A percentile compares a stretch with the other conserved stretches of the same genome.
Conservation (phyloP, 2,888 invertebrate species). For the Ypsolopha scabrella region DNA sequence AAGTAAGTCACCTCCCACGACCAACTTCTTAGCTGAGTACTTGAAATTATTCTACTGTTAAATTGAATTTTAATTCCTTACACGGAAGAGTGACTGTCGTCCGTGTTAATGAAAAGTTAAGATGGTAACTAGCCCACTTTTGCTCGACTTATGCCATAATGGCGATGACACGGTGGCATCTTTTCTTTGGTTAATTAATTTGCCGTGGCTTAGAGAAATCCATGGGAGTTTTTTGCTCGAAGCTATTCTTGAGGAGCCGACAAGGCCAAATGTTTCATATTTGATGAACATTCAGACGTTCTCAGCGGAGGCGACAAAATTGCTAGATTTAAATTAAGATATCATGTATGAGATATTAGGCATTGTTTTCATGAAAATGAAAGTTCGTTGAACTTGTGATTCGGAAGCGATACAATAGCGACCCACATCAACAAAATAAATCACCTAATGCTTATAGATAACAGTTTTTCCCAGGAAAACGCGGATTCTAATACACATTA, state of each 20-base stretch:
- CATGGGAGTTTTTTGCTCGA: constrained; percentile 25
- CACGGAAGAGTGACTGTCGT: background rate
- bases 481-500: too few relatives aligned
- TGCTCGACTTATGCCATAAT: constrained; percentile 22
- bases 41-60: background rate
- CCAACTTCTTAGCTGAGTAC: constrained; percentile 12
- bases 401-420: too few relatives aligned
- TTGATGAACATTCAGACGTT: too few relatives aligned
- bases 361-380: too few relatives aligned
- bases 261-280: constrained; percentile 7
- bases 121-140: constrained; percentile 33
- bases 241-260: constrained; percentile 7
- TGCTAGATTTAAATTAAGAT: constrained; percentile 1
- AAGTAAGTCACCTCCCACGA: constrained; percentile 32
- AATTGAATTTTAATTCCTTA: background rate
- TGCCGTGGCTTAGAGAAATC: constrained; percentile 45
- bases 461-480: too few relatives aligned
- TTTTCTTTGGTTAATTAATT: constrained; percentile 46
- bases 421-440: too few relatives aligned
- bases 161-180: constrained; percentile 41
- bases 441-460: too few relatives aligned
- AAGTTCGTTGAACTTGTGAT: too few relatives aligned
- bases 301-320: too few relatives aligned
- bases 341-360: too few relatives aligned
- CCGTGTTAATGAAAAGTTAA: background rate